Evolutionary conservation across 2,888 invertebrate genomes (phyloP), one percentile per base, ranked within the genome.

Genomic region (Polyommatus icarus): DNA sequence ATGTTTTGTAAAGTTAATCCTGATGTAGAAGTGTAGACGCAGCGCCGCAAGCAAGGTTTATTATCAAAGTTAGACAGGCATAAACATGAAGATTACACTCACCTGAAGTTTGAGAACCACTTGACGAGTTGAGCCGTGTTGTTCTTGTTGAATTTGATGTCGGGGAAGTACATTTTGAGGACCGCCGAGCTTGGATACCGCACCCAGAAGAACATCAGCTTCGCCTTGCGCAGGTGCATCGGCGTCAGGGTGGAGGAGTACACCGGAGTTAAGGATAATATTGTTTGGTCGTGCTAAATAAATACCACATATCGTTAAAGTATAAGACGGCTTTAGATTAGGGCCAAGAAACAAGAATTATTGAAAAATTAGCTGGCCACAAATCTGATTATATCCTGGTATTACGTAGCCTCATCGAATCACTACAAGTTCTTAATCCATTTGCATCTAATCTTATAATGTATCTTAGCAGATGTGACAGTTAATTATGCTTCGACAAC

Each of bases 61-160:
- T 54, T 75, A 75, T 75, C 54, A 75, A 75, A 75, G 75, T 75
- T 75, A 75, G 75, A 32, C 75, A 75, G 75, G 75, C 24, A 75
- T 75, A 75, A 75, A 75, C 75, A 75, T 75, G 75, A 75, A 75
- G 75, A 75, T 75, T 75, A 75, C 75, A 95, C 97, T 97, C 91
- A 99, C 99, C 99, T 97, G 95, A 99, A 99, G 94, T 99, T 99
- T 89, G 99, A 99, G 97, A 99, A 99, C 99, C 99, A 99, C 95
- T 99, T 99, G 95, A 99, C 99, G 91, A 99, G 97, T 95, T 99
- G 99, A 88, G 99, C 99, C 84, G 99, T 99, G 95, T 99, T 99
- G 96, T 99, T 99, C 95, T 99, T 99, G 96, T 99, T 99, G 96
- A 99, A 99, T 93, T 99, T 99, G 95, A 99, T 99, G 95, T 99